phyloP scores from a whole-genome alignment of 2,113 vertebrate species.

The Shinisaurus crocodilurus region DNA sequence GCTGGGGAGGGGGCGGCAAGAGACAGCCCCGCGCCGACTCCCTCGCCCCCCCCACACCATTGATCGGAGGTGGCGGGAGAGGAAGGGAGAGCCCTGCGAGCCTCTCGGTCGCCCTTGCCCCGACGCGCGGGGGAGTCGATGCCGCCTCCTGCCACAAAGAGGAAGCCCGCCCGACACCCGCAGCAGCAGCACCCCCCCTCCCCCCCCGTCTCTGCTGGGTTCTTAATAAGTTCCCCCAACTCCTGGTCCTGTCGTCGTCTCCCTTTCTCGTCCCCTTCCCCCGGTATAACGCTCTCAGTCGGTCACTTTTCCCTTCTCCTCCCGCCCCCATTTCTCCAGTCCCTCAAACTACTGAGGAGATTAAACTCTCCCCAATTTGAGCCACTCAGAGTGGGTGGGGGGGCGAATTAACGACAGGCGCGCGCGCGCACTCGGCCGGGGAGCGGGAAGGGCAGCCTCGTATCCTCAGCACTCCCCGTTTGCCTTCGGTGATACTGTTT shows the following conservation, averaged over 20 bases:
- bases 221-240: not conserved
- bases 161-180: rapidly evolving
- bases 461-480: not conserved
- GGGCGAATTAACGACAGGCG: not conserved
- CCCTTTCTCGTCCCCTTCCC: no score
- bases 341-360: not conserved
- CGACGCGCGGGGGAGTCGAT: not conserved
- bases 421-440: not conserved
- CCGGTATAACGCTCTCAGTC: not conserved
- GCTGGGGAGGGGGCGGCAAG: not conserved
- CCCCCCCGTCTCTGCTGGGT: no score
- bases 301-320: not conserved
- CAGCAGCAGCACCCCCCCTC: not conserved
- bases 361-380: not conserved
- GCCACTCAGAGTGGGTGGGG: not conserved
- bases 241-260: not conserved
- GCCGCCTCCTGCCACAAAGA: not conserved
- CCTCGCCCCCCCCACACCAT: not conserved
- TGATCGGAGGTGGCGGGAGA: not conserved
- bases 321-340: not conserved
- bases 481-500: not conserved
- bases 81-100: not conserved
- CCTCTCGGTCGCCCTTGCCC: not conserved
- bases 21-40: not conserved
- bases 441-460: not conserved